A percentile compares a stretch with the other conserved stretches of the same genome.
phyloP scores from a whole-genome alignment of 2,888 invertebrate genomes.

The Gryllus longicercus region DNA sequence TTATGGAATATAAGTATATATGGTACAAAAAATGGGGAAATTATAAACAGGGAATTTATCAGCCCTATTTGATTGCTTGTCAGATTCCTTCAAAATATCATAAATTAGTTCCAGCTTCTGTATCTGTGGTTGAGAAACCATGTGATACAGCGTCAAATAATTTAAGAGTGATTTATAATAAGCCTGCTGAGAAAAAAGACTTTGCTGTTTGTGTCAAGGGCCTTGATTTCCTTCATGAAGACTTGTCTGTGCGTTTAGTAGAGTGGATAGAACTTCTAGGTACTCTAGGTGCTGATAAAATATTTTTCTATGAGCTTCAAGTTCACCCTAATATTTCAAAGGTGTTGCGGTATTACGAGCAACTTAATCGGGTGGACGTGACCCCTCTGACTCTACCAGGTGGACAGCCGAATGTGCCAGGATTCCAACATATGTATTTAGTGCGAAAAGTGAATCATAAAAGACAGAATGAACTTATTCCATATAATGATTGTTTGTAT shows the following conservation, averaged over 20 bases:
- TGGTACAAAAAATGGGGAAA: slow-evolving; percentile 95
- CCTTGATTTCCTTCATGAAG: slow-evolving; percentile 87
- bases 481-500: slow-evolving; percentile 94
- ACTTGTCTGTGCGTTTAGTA: slow-evolving; percentile 80
- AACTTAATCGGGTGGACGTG: slow-evolving; percentile 65
- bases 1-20: slow-evolving; percentile 87
- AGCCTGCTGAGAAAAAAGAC: slow-evolving; percentile 65
- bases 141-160: slow-evolving; percentile 86
- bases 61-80: slow-evolving; percentile 87
- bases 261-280: slow-evolving; percentile 92
- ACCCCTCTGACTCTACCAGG: slow-evolving; percentile 82
- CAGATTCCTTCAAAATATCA: slow-evolving; percentile 72
- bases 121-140: slow-evolving; percentile 78
- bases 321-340: slow-evolving; percentile 91
- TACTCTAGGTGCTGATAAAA: slow-evolving; percentile 84
- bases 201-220: slow-evolving; percentile 80
- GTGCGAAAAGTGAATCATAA: slow-evolving; percentile 90
- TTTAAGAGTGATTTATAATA: slow-evolving; percentile 75
- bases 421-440: slow-evolving; percentile 83
- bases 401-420: slow-evolving; percentile 84
- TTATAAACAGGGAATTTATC: slow-evolving; percentile 84
- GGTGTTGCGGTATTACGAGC: slow-evolving; percentile 64
- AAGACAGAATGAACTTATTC: slow-evolving; percentile 89
- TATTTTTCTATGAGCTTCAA: slow-evolving; percentile 81
- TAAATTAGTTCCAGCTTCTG: slow-evolving; percentile 72